phyloP scores from a whole-genome alignment of 2,888 invertebrate genomes.

The Lasioglossum oenotherae region DNA sequence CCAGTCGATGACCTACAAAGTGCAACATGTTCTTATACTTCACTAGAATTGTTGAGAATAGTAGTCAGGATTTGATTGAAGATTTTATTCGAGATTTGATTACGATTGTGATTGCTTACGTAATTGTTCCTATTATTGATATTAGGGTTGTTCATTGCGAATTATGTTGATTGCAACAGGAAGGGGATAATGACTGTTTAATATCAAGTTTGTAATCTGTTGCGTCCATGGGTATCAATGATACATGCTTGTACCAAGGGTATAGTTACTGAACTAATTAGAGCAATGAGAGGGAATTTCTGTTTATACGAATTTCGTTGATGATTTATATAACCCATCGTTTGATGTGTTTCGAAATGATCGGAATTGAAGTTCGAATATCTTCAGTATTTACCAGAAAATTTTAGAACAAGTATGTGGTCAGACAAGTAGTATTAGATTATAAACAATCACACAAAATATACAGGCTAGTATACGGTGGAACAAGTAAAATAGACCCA shows the following conservation, averaged over 20 bases:
- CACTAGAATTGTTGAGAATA: neutral
- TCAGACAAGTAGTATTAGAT: neutral
- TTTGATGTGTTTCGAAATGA: neutral
- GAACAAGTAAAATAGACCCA: too few relatives aligned
- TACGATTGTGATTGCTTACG: neutral
- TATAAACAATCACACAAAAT: neutral
- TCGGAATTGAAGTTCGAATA: neutral
- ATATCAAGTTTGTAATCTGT: neutral
- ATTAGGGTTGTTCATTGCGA: neutral
- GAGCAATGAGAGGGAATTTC: neutral
- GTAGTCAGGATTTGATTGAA: neutral
- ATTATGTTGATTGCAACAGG: neutral
- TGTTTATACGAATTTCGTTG: neutral
- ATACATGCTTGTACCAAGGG: neutral
- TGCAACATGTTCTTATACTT: neutral
- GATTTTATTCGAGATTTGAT: neutral
- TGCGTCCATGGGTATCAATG: neutral
- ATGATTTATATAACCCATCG: neutral
- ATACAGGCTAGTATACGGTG: neutral
- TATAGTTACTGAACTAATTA: neutral
- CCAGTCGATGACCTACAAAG: too few relatives aligned
- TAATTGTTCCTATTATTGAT: neutral
- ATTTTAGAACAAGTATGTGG: neutral
- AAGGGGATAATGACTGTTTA: neutral
- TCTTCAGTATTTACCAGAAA: neutral